A percentile compares a stretch with the other conserved stretches of the same genome.
Evolutionary conservation across 2,113 vertebrate genomes (phyloP).

Genomic region (Meleagris gallopavo): DNA sequence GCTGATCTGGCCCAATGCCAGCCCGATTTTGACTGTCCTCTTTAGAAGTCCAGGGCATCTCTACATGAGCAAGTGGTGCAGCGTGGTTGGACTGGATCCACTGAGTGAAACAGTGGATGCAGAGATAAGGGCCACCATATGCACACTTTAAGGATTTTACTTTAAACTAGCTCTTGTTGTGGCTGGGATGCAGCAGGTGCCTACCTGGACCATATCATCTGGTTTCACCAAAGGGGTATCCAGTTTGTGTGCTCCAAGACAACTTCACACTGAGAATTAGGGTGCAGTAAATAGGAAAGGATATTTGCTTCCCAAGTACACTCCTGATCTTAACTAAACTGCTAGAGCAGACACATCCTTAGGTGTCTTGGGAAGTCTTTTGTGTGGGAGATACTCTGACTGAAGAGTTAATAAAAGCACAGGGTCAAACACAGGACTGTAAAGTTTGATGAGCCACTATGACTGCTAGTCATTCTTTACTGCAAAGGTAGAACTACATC

Average conservation of each 20-base stretch:
- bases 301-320: not conserved
- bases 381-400: not conserved
- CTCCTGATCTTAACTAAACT: not conserved
- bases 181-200: not conserved
- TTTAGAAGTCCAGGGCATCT: conserved; percentile 26
- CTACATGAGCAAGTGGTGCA: not conserved
- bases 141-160: not conserved
- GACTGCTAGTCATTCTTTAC: not conserved
- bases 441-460: not conserved
- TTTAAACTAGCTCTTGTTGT: rapidly evolving
- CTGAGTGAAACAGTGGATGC: not conserved
- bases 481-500: not conserved
- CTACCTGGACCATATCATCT: not conserved
- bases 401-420: not conserved
- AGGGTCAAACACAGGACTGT: not conserved
- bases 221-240: not conserved
- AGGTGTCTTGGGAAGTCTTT: not conserved
- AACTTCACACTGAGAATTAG: not conserved
- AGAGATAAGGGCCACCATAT: not conserved
- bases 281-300: not conserved
- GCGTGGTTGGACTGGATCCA: not conserved
- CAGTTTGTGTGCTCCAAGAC: not conserved
- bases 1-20: conserved; percentile 48
- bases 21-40: conserved; percentile 8
- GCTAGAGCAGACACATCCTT: not conserved